Evolutionary conservation across 2,797 vertebrate genomes (phyloP).

Genomic region (Thalassophryne amazonica): DNA sequence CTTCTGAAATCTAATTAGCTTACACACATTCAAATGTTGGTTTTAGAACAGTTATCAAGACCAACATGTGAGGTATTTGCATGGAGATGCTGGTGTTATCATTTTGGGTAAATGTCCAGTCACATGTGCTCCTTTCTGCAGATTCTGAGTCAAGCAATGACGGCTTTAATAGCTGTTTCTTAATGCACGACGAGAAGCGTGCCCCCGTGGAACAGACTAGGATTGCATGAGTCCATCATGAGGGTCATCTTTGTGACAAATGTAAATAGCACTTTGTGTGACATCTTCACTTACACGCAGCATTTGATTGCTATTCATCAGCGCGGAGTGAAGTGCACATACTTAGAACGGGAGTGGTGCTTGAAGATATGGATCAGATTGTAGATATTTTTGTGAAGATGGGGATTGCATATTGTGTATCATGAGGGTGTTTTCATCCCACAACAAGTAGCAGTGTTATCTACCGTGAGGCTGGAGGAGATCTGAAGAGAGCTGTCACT

Average conservation of each 20-base stretch:
- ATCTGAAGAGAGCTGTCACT: conserved; percentile 55
- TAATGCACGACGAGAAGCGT: conserved; percentile 11
- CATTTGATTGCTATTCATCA: conserved; percentile 73
- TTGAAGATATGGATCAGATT: conserved; percentile 41
- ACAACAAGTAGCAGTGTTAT: conserved; percentile 78
- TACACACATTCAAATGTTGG: too few species aligned
- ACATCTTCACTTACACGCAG: conserved; percentile 56
- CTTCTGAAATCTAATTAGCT: too few species aligned
- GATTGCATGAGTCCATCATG: conserved; percentile 63
- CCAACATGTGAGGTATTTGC: too few species aligned
- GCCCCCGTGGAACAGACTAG: conserved; percentile 3
- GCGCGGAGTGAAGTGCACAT: conserved; percentile 38
- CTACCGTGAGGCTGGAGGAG: conserved; percentile 33
- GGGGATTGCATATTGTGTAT: conserved; percentile 67
- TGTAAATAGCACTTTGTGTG: conserved; percentile 56
- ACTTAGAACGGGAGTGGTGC: conserved; percentile 52
- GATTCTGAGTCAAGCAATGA: too few species aligned
- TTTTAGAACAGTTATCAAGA: too few species aligned
- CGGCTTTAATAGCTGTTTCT: not conserved
- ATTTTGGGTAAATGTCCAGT: too few species aligned
- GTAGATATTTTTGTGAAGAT: conserved; percentile 43
- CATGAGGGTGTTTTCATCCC: conserved; percentile 75
- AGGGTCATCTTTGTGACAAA: conserved; percentile 57
- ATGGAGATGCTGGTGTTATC: too few species aligned
- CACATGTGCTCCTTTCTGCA: too few species aligned